Base-by-base conservation (phyloP, 2,797 vertebrate species). In the Labroides dimidiatus region DNA sequence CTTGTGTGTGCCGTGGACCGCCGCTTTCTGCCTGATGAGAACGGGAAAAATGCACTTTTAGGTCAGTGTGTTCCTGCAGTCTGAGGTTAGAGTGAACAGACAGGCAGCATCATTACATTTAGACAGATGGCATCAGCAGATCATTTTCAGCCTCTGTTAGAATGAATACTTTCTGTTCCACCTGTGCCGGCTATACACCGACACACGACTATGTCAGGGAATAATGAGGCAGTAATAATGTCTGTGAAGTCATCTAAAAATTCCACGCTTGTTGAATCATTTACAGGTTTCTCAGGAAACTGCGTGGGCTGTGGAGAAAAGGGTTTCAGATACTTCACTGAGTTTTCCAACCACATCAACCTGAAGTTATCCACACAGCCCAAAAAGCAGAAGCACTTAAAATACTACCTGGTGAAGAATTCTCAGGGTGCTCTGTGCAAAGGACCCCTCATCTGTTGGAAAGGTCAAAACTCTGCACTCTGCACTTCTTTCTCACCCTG, bases 371-470 rank as follows among this genome's bases (percentile, higher is more conserved):
- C 97, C 88, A 99, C 98, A 23, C 98, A 99, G 93, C 98, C 98
- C 88, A 99, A 99, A 94, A 99, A 99, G 96, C 98, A 99, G 96
- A 99, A 99, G 96, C 98, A 99, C 97, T 98, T 99, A 96, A 99
- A 99, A 93, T 97, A 99, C 94, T 96, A 98, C 96, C 95, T 99
- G 93, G 93, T 97, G 93, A 96, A 97, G 88, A 99, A 95, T 86
- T 93, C 96, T 77, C 96, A 99, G 89, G 98, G 98, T 89, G 95
- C 96, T 84, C 92, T 99, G 87, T 97, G 95, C 72, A 99, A 98
- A 92, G 98, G 98, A 83, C 95, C 96, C 23, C 94, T 97, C 75
- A 99, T 99, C 91, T 97, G 96, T 92, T 99, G 98, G 98, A 99
- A 99, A 97, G 98, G 98, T 99, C 11, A 39, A 39, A 11, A 19